A percentile compares a stretch with the other conserved stretches of the same genome.
These are phyloP conservation scores for Acanthosepion esculentum DNA, from an alignment of 2,888 invertebrate genomes.

Conservation along the genomic window DNA sequence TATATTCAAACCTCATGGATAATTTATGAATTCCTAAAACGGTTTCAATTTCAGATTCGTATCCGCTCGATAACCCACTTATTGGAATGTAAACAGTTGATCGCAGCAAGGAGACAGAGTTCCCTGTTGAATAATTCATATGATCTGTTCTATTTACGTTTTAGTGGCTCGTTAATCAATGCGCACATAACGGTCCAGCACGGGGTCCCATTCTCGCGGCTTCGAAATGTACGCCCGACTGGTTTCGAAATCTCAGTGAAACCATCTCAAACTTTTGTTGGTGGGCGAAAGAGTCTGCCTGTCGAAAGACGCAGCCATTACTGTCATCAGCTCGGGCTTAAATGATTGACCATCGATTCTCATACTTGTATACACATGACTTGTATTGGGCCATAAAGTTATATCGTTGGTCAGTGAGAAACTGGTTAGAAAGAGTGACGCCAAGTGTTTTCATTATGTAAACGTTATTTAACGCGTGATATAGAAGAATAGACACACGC, in stretches of 20 bases:
- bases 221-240: not conserved
- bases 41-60: constrained; percentile 8
- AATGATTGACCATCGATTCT: not conserved
- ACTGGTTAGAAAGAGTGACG: not conserved
- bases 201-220: not conserved
- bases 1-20: not conserved
- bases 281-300: not conserved
- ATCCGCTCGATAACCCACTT: not conserved
- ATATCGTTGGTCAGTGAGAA: not conserved
- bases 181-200: not conserved
- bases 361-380: not conserved
- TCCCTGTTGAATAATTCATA: constrained; percentile 17
- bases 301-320: not conserved
- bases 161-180: constrained; percentile 21
- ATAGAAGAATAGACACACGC: no score
- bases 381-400: not conserved
- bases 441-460: not conserved
- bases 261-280: not conserved
- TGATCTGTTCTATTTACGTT: constrained; percentile 33
- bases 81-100: not conserved
- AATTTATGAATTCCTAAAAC: constrained; percentile 21
- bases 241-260: not conserved
- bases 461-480: not conserved
- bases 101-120: not conserved
- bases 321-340: not conserved